Conservation (phyloP, 2,888 invertebrate genomes). For the Pyrrhia umbra region DNA sequence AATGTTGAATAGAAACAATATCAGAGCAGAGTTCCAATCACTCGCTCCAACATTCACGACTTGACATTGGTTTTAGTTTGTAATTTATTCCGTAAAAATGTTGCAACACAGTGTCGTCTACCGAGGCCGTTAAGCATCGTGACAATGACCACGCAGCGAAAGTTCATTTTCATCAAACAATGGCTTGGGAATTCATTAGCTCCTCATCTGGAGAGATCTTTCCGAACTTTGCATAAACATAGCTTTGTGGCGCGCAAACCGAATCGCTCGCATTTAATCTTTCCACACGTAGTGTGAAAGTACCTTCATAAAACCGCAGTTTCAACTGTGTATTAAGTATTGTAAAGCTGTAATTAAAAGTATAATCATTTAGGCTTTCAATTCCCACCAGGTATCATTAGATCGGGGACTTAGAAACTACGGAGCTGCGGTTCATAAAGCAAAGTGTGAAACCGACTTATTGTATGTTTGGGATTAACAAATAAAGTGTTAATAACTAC, state of each 20-base stretch:
- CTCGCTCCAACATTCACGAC: constrained; percentile 64
- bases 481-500: constrained; percentile 37
- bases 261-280: constrained; percentile 18
- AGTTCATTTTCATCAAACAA: constrained; percentile 76
- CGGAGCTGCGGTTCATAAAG: constrained; percentile 53
- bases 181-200: constrained; percentile 77
- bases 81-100: constrained; percentile 70
- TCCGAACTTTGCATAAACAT: constrained; percentile 59
- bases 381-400: constrained; percentile 53
- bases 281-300: constrained; percentile 21
- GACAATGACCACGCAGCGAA: constrained; percentile 76
- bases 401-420: constrained; percentile 49
- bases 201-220: constrained; percentile 75
- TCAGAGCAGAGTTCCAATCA: constrained; percentile 61
- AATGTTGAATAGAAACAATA: constrained; percentile 52
- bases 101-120: constrained; percentile 61
- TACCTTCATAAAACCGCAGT: too few relatives aligned
- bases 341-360: constrained; percentile 49
- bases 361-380: constrained; percentile 39
- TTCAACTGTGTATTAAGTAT: constrained; percentile 32
- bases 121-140: constrained; percentile 47
- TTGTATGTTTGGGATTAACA: constrained; percentile 41
- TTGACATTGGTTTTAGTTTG: constrained; percentile 68
- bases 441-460: constrained; percentile 52
- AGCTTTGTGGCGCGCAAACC: constrained; percentile 38